Evolutionary conservation across 2,888 invertebrate genomes (phyloP), one percentile per base, ranked within the genome.

Genomic region (Drosophila anceps): DNA sequence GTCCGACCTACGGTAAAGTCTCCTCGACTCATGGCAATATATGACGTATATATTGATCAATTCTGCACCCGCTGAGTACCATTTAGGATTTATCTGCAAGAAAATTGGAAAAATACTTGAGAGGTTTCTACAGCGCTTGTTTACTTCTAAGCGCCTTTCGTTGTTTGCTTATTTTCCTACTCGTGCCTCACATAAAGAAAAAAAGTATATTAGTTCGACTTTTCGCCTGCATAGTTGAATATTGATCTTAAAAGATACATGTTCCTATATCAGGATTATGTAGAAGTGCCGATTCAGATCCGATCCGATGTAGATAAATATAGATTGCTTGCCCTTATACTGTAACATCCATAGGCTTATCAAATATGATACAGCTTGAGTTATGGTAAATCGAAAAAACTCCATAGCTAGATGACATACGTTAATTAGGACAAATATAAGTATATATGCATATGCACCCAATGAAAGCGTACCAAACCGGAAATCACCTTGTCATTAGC

Each of bases 1-100:
- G 83, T 91, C 91, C 91, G 91, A 91, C 90, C 91, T 80, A 83
- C 71, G 55, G 63, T 79, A 90, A 91, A 91, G 78, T 80, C 81
- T 78, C 77, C 75, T 63, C 65, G 59, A 62, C 51, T 69, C 79
- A 58, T 71, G 76, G 57, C 35, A 39, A 65, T 64, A 69, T 69
- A 69, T 55, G n/a, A 2, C 27, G 39, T 29, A 29, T 53, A 37
- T 39, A 54, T 39, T 27, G 39, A 61, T 72, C 65, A 67, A 73
- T 62, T 18, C 41, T 67, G 66, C 53, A 51, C 64, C 69, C 75
- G 54, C 69, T 79, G 35, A 68, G 63, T 72, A 71, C 73, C 65
- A 69, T 73, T 78, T 50, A 73, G 79, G 81, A 55, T 78, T 82
- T 80, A 71, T 68, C 81, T 81, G 65, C 13, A 65, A 66, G 50